Evolutionary conservation across 2,797 vertebrate genomes (phyloP).

Genomic region (Dicrostonyx torquatus): DNA sequence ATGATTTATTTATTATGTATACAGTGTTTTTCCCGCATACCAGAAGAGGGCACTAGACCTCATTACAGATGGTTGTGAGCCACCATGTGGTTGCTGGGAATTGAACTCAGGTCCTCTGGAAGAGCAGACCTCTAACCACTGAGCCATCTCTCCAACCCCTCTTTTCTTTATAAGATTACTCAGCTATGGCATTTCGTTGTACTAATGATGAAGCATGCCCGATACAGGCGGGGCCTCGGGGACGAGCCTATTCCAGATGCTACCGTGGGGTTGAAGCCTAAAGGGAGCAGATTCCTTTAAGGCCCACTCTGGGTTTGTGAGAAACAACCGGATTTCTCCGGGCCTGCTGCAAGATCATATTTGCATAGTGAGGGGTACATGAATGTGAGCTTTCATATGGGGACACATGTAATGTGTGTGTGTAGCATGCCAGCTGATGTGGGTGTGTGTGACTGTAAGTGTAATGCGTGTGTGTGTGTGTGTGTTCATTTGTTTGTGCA

Average conservation of each 20-base stretch:
- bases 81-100: no score
- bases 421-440: background rate
- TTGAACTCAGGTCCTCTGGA: no score
- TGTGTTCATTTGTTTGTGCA: background rate
- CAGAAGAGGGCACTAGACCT: no score
- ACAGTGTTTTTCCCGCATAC: no score
- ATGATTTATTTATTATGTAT: no score
- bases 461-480: no score
- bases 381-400: background rate
- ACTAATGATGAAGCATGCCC: background rate
- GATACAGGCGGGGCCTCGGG: background rate
- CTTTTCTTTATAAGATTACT: background rate
- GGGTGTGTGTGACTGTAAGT: background rate
- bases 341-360: background rate
- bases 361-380: background rate
- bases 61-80: no score
- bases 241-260: background rate
- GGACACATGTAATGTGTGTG: background rate
- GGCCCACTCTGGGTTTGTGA: accelerated
- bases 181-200: background rate
- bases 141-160: no score
- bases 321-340: background rate
- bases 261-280: accelerated
- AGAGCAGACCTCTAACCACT: no score
- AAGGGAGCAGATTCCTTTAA: no score